phyloP scores from a whole-genome alignment of 2,113 vertebrate species.

The Pimephales promelas region DNA sequence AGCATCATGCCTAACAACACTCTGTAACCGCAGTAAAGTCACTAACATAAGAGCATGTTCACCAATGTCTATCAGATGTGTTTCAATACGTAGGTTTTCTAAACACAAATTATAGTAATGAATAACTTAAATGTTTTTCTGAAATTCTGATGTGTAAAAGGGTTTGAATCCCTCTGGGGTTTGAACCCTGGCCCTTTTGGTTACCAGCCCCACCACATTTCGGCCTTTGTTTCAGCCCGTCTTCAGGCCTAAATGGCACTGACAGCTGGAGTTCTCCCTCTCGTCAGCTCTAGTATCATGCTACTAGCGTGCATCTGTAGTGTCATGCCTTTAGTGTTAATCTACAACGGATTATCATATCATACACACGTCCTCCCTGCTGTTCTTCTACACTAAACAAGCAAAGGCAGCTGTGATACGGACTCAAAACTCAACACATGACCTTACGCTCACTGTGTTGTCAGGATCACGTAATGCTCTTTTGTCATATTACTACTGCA shows the following conservation, averaged over 20 bases:
- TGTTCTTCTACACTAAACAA: constrained; percentile 12
- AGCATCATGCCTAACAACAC: not conserved
- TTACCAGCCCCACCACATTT: not conserved
- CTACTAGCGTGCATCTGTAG: not conserved
- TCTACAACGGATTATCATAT: constrained; percentile 21
- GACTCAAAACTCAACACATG: not conserved
- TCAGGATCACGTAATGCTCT: not conserved
- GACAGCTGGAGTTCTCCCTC: constrained; percentile 42
- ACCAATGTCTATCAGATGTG: not conserved
- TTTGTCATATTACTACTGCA: not conserved
- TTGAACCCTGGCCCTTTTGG: not conserved
- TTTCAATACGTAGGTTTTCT: not conserved
- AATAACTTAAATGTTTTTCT: not conserved
- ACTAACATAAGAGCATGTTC: not conserved
- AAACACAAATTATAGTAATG: not conserved
- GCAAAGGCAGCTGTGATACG: not conserved
- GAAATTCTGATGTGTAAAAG: not conserved
- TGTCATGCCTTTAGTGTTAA: constrained; percentile 25
- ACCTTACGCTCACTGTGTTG: constrained; percentile 12
- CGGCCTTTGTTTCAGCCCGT: not conserved
- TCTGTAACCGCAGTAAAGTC: not conserved
- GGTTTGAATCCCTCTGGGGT: not conserved
- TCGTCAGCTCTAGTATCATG: constrained; percentile 7
- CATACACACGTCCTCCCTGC: constrained; percentile 25
- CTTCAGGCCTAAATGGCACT: constrained; percentile 25